phyloP scores from a whole-genome alignment of 2,888 invertebrate genomes.

The Pammene fasciana region DNA sequence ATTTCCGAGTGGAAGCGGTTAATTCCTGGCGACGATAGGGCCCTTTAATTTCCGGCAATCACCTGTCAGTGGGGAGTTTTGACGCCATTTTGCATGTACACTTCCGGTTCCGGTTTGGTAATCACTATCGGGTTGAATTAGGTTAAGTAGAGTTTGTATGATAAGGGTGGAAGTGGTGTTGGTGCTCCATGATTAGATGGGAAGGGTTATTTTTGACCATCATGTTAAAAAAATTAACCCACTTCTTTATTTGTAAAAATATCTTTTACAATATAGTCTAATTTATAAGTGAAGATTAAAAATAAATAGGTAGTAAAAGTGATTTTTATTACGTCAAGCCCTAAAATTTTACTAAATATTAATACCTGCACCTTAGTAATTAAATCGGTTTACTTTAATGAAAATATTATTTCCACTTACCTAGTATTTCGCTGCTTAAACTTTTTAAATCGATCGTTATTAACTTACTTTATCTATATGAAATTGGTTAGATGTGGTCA shows the following conservation, averaged over 20 bases:
- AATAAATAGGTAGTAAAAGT: no score
- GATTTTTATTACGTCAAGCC: no score
- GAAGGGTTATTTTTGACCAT: neutral
- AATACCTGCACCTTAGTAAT: no score
- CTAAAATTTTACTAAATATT: no score
- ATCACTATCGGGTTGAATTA: constrained; percentile 38
- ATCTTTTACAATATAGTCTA: neutral
- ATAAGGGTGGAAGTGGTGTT: constrained; percentile 15
- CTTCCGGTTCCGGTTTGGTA: constrained; percentile 40
- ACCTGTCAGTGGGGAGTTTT: constrained; percentile 55
- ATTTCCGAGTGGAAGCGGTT: constrained; percentile 63
- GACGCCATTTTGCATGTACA: constrained; percentile 39
- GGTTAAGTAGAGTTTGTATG: constrained; percentile 23
- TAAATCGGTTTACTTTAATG: no score
- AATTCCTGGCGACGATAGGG: constrained; percentile 65
- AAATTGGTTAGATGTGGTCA: neutral
- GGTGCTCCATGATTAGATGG: neutral
- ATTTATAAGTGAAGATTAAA: no score
- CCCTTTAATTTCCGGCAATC: constrained; percentile 69
- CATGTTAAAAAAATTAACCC: no score
- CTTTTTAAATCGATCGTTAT: no score
- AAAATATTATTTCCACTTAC: no score
- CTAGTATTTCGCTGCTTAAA: no score
- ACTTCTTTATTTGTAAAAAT: neutral
- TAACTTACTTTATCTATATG: neutral